A percentile compares a stretch with the other conserved stretches of the same genome.
Evolutionary conservation across 2,113 vertebrate species (phyloP).

Genomic region (Aldabrachelys gigantea): DNA sequence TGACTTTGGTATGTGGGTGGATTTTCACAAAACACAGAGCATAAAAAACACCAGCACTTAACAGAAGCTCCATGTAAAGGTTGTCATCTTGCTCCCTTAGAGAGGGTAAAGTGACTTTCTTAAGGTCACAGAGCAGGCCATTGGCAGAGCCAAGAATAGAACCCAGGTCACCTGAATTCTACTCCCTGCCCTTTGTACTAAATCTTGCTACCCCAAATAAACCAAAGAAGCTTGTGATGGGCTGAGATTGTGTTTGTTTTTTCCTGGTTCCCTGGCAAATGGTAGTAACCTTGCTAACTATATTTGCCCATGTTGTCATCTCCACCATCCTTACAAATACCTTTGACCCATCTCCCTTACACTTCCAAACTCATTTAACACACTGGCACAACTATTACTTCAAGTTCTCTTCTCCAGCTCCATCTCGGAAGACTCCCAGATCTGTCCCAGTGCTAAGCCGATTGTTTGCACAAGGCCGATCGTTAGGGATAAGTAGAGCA

Average conservation of each 20-base stretch:
- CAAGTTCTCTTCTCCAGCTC: neutral
- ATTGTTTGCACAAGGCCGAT: slow-evolving; percentile 62
- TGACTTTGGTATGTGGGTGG: too few relatives aligned
- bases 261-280: accelerated
- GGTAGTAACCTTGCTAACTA: neutral
- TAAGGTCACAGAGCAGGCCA: neutral
- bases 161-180: neutral
- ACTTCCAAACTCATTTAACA: neutral
- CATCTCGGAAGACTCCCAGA: neutral
- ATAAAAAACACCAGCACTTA: too few relatives aligned
- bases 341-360: neutral
- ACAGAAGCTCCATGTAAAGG: too few relatives aligned
- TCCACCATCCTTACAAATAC: neutral
- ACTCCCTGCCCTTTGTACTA: neutral
- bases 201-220: accelerated
- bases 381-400: neutral
- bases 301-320: neutral
- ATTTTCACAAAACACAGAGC: too few relatives aligned
- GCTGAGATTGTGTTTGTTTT: accelerated
- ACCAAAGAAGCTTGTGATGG: neutral
- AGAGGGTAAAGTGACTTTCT: neutral
- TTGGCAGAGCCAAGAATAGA: neutral
- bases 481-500: slow-evolving; percentile 67
- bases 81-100: neutral
- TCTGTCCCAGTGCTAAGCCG: slow-evolving; percentile 36